Evolutionary conservation across 2,888 invertebrate genomes (phyloP).

Genomic region (Girardia tigrina): DNA sequence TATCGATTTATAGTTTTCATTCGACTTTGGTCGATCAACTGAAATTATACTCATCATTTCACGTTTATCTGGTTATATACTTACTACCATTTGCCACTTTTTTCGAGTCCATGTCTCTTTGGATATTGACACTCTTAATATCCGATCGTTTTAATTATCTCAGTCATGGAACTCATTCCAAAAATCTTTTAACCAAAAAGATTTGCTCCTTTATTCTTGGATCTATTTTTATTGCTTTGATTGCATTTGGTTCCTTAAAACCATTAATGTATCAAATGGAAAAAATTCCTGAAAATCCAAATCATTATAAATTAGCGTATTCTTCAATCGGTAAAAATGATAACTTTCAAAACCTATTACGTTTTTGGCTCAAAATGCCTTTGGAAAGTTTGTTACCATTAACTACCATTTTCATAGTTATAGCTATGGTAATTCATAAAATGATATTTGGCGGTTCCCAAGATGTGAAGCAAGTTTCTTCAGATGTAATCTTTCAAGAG

Average conservation of each 20-base stretch:
- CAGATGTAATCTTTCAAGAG: not conserved
- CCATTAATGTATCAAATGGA: not conserved
- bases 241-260: not conserved
- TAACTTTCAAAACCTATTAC: not conserved
- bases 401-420: not conserved
- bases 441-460: not conserved
- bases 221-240: not conserved
- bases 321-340: not conserved
- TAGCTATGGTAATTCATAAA: not conserved
- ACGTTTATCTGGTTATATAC: not conserved
- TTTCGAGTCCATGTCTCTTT: not conserved
- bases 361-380: not conserved
- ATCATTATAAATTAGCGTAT: not conserved
- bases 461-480: not conserved
- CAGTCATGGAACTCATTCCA: not conserved
- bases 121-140: not conserved
- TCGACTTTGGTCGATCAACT: not conserved
- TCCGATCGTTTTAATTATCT: slow-evolving; percentile 6
- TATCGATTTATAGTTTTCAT: not conserved
- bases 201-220: not conserved
- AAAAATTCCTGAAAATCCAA: not conserved
- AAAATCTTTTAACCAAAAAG: not conserved
- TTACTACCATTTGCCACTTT: not conserved
- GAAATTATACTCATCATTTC: not conserved
- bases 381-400: not conserved